Conservation (phyloP, 2,888 invertebrate species). For the Alentia gelatinosa region DNA sequence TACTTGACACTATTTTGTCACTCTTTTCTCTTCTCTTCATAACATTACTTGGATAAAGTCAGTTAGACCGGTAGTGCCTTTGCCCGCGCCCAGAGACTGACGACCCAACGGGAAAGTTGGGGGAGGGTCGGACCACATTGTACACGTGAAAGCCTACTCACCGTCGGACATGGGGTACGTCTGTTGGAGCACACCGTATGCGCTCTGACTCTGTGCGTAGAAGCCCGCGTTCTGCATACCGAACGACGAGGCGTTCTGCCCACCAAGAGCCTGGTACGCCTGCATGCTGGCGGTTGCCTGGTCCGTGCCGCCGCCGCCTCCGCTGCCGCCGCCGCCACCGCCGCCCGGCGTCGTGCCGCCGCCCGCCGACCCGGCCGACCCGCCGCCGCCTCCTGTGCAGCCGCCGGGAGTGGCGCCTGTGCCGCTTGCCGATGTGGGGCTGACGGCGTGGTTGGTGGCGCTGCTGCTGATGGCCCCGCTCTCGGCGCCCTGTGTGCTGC, state of each 20-base stretch:
- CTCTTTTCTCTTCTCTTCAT: too few relatives aligned
- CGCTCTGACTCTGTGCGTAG: conserved; percentile 59
- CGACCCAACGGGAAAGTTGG: neutral
- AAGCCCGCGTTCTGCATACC: conserved; percentile 65
- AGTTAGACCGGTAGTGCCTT: too few relatives aligned
- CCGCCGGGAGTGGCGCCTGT: neutral
- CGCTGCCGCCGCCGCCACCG: neutral
- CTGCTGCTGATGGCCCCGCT: conserved; percentile 51
- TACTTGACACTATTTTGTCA: too few relatives aligned
- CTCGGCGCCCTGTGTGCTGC: conserved; percentile 24
- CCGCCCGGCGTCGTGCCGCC: neutral
- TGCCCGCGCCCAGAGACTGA: too few relatives aligned
- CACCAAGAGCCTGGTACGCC: conserved; percentile 64
- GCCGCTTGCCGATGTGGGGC: conserved; percentile 28
- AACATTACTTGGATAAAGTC: too few relatives aligned
- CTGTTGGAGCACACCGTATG: conserved; percentile 61
- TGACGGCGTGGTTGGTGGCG: conserved; percentile 45
- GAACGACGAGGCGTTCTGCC: conserved; percentile 62
- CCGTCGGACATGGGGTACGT: conserved; percentile 60
- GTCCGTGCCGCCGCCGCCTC: conserved; percentile 34
- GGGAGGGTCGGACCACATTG: neutral
- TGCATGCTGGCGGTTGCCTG: conserved; percentile 61
- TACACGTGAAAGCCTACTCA: conserved; percentile 32
- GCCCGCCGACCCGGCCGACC: conserved; percentile 24
- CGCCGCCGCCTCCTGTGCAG: neutral